Percentiles rank a stretch among this genome's conserved stretches.
Evolutionary conservation across 2,797 vertebrate genomes (phyloP).

Genomic region (Orientallactaga sibirica): DNA sequence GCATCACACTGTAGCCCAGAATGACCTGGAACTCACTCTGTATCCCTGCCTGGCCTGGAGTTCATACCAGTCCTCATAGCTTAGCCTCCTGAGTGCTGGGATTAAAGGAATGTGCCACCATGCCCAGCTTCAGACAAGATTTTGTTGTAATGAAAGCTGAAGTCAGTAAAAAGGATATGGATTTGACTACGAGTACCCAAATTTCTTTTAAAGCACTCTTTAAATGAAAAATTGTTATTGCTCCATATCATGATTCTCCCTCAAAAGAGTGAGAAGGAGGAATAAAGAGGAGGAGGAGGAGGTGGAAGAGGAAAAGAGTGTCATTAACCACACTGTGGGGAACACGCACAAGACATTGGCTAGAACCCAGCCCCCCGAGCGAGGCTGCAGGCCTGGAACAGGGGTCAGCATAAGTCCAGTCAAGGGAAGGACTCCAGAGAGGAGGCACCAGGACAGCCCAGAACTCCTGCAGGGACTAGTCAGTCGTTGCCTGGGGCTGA

Average conservation of each 20-base stretch:
- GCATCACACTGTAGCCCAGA: too few species aligned
- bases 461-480: accelerated
- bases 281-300: too few species aligned
- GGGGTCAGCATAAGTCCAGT: not conserved
- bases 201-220: not conserved
- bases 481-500: too few species aligned
- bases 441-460: too few species aligned
- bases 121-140: too few species aligned
- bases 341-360: not conserved
- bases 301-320: not conserved
- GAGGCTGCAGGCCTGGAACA: not conserved
- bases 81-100: too few species aligned
- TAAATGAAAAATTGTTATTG: not conserved
- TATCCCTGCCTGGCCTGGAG: too few species aligned
- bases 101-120: too few species aligned
- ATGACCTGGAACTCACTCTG: too few species aligned
- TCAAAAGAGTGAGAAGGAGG: not conserved
- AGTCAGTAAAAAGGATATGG: not conserved
- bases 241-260: not conserved
- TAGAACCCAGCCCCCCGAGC: not conserved
- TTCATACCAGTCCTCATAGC: too few species aligned
- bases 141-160: not conserved
- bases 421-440: not conserved
- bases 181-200: not conserved
- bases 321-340: not conserved